Conservation (phyloP, 2,888 invertebrate genomes). For the Lasioglossum oenotherae region DNA sequence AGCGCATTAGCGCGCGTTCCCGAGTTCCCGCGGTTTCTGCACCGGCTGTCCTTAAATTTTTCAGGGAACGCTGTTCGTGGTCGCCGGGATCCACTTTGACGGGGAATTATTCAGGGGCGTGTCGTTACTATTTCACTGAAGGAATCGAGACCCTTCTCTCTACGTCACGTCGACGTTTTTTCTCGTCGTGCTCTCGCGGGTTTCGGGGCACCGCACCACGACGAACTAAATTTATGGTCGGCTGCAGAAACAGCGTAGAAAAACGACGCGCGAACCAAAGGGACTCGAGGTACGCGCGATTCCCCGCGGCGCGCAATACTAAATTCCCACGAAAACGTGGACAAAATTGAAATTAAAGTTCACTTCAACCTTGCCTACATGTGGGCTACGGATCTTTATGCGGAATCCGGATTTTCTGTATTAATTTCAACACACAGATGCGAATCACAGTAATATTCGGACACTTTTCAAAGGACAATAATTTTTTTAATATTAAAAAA, state of each 20-base stretch:
- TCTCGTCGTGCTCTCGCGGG: not conserved
- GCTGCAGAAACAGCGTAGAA: not conserved
- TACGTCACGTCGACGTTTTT: not conserved
- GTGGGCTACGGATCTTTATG: too few species aligned
- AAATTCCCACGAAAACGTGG: too few species aligned
- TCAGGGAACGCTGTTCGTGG: not conserved
- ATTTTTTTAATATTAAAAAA: too few species aligned
- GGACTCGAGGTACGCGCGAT: not conserved
- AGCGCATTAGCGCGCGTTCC: conserved; percentile 36
- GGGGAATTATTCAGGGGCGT: conserved; percentile 31
- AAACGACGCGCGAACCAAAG: not conserved
- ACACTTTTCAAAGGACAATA: too few species aligned
- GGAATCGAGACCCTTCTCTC: conserved; percentile 8
- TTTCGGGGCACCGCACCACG: too few species aligned
- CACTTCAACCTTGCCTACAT: too few species aligned
- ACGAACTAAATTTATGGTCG: conserved; percentile 9
- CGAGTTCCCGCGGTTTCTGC: conserved; percentile 6
- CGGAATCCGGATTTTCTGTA: too few species aligned
- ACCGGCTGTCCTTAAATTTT: conserved; percentile 19
- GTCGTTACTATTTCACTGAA: conserved; percentile 26
- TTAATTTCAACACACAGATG: too few species aligned
- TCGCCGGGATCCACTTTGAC: not conserved
- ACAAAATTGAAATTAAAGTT: too few species aligned
- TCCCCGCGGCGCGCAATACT: not conserved
- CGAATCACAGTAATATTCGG: too few species aligned